phyloP scores from a whole-genome alignment of 2,797 vertebrate species.

The Mallotus villosus region DNA sequence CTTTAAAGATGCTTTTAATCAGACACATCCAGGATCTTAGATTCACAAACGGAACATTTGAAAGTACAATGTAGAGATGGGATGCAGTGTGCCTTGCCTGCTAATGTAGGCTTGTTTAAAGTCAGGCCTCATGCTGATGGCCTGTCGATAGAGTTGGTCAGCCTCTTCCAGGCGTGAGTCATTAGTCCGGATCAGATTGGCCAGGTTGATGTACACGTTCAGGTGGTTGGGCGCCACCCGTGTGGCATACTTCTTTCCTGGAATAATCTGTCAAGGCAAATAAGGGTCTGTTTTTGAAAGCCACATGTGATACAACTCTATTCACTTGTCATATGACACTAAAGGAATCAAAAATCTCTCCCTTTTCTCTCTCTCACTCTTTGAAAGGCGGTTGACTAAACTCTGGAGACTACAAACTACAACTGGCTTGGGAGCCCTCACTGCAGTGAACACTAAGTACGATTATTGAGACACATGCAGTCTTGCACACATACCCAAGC shows the following conservation, averaged over 20 bases:
- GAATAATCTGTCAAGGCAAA: constrained; percentile 83
- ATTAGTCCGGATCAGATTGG: constrained; percentile 92
- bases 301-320: neutral
- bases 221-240: constrained; percentile 97
- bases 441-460: no score
- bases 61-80: no score
- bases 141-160: constrained; percentile 95
- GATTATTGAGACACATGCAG: neutral
- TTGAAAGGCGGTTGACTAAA: neutral
- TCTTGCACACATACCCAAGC: neutral
- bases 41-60: no score
- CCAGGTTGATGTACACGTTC: constrained; percentile 98
- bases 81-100: neutral
- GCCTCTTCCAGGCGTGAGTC: constrained; percentile 96
- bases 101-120: constrained; percentile 99
- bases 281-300: neutral
- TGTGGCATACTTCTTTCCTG: constrained; percentile 96
- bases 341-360: no score
- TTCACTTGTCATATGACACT: no score
- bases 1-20: no score
- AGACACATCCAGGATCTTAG: no score
- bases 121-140: constrained; percentile 98
- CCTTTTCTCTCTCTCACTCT: no score
- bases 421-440: no score
- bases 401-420: no score